phyloP scores from a whole-genome alignment of 2,888 invertebrate species.

The Lochmaea crataegi region DNA sequence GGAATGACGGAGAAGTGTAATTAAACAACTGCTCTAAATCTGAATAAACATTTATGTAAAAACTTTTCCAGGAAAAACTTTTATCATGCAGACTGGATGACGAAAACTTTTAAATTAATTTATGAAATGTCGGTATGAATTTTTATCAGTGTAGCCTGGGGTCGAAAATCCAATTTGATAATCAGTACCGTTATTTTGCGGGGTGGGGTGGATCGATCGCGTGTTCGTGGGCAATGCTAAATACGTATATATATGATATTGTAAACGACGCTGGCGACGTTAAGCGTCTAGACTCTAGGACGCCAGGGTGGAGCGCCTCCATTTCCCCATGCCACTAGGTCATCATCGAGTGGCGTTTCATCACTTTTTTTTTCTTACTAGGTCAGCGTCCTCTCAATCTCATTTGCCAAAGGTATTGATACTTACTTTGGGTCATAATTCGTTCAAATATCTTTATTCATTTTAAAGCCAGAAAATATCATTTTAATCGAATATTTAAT shows the following conservation, averaged over 20 bases:
- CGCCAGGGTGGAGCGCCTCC: conserved; percentile 60
- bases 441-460: no score
- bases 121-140: conserved; percentile 10
- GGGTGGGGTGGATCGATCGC: conserved; percentile 41
- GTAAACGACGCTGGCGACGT: conserved; percentile 57
- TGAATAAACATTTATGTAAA: background rate
- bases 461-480: no score
- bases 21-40: background rate
- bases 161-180: conserved; percentile 38
- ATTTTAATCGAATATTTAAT: no score
- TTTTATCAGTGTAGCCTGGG: conserved; percentile 30
- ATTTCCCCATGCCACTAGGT: conserved; percentile 57
- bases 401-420: background rate
- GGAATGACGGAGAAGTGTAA: background rate
- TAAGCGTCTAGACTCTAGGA: conserved; percentile 62
- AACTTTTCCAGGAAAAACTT: background rate
- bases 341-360: conserved; percentile 44
- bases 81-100: background rate
- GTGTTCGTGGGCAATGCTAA: conserved; percentile 57
- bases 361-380: conserved; percentile 35
- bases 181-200: conserved; percentile 35
- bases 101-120: conserved; percentile 1
- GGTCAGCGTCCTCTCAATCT: conserved; percentile 29
- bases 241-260: conserved; percentile 42
- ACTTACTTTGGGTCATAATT: no score